These are phyloP conservation scores for Thunnus maccoyii DNA, from an alignment of 2,113 vertebrate genomes.

Conservation along the genomic window DNA sequence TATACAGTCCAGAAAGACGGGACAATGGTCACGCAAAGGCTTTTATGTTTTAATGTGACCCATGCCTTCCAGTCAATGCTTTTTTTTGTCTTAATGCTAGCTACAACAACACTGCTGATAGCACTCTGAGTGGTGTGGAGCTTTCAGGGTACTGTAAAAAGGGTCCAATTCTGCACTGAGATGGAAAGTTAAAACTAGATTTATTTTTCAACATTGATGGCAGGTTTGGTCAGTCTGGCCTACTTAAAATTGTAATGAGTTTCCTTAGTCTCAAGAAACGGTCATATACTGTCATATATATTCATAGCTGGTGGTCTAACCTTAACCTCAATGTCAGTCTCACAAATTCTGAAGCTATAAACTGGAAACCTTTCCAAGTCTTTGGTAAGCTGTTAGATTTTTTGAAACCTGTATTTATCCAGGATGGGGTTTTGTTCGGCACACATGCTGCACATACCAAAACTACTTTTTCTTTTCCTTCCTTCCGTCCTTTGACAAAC, in stretches of 20 bases:
- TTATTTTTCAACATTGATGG: slow-evolving; percentile 1
- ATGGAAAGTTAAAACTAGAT: slow-evolving; percentile 20
- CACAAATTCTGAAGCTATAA: background rate
- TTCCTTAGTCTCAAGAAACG: background rate
- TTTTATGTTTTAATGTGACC: slow-evolving; percentile 58
- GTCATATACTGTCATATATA: background rate
- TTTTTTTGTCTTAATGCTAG: slow-evolving; percentile 75
- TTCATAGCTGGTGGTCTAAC: slow-evolving; percentile 20
- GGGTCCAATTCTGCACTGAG: background rate
- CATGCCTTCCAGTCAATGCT: slow-evolving; percentile 67
- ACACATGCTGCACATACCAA: background rate
- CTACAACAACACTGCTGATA: slow-evolving; percentile 31
- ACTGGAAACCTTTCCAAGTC: background rate
- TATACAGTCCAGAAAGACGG: background rate
- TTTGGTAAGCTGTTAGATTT: background rate
- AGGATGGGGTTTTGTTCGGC: slow-evolving; percentile 22
- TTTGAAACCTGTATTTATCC: slow-evolving; percentile 16
- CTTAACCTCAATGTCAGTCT: slow-evolving; percentile 10
- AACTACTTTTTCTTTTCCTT: background rate
- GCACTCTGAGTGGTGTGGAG: slow-evolving; percentile 31
- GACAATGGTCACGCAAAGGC: slow-evolving; percentile 39
- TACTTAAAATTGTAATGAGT: slow-evolving; percentile 13
- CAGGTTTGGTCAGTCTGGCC: slow-evolving; percentile 27
- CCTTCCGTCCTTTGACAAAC: slow-evolving; percentile 4
- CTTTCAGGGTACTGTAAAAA: slow-evolving; percentile 55